Evolutionary conservation across 2,888 invertebrate species (phyloP).

Genomic region (Phaonia tiefii): DNA sequence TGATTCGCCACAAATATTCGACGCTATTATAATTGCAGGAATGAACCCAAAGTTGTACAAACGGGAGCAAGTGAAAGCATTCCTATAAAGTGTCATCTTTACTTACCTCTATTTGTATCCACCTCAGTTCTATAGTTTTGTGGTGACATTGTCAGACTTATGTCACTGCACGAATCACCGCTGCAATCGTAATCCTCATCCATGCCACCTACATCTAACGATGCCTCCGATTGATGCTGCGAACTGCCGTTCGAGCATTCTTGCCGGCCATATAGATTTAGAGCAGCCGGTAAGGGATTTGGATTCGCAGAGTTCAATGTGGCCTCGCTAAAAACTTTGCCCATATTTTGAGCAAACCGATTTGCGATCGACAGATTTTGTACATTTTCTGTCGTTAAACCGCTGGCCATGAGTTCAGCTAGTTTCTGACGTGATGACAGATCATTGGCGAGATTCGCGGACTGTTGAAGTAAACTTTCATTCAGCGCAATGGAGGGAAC

Average conservation of each 20-base stretch:
- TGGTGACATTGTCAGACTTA: conserved; percentile 80
- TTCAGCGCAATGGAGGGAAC: conserved; percentile 37
- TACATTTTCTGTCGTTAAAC: conserved; percentile 59
- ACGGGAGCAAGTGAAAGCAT: no score
- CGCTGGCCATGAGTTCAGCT: conserved; percentile 67
- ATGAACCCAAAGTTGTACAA: no score
- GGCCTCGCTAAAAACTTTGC: conserved; percentile 64
- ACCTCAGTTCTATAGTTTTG: conserved; percentile 75
- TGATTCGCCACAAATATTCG: no score
- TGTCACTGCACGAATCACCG: conserved; percentile 80
- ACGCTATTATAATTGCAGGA: no score
- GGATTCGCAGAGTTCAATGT: conserved; percentile 53
- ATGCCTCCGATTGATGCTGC: conserved; percentile 68
- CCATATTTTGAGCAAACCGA: conserved; percentile 60
- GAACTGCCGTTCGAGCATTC: conserved; percentile 39
- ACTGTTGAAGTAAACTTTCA: conserved; percentile 59
- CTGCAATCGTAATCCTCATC: conserved; percentile 79
- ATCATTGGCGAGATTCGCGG: conserved; percentile 68
- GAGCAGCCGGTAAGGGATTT: conserved; percentile 51
- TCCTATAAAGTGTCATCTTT: no score
- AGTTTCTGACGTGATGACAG: conserved; percentile 69
- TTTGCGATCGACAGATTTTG: conserved; percentile 55
- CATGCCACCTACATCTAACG: conserved; percentile 74
- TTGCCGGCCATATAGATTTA: conserved; percentile 61
- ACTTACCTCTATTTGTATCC: conserved; percentile 78